These are phyloP conservation scores for Doryteuthis pealeii DNA, from an alignment of 1,140 invertebrate genomes.

Conservation along the genomic window DNA sequence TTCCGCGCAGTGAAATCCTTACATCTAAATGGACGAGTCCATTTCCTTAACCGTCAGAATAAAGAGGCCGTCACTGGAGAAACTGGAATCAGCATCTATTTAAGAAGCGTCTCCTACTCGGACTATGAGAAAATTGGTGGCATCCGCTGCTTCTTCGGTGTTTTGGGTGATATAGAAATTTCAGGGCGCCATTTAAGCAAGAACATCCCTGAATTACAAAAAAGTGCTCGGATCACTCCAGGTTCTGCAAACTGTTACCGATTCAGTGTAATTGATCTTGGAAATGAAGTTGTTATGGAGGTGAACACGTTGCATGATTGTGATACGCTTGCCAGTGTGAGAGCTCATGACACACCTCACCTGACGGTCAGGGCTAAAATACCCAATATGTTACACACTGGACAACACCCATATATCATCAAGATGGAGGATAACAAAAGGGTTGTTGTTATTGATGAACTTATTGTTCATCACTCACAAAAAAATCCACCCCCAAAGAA, in stretches of 20 bases:
- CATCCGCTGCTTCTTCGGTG: constrained; percentile 49
- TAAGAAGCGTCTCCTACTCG: constrained; percentile 40
- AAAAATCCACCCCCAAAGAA: too few relatives aligned
- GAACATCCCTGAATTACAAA: constrained; percentile 26
- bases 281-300: constrained; percentile 34
- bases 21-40: constrained; percentile 41
- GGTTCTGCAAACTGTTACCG: constrained; percentile 45
- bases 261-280: constrained; percentile 43
- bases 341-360: constrained; percentile 26
- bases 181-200: constrained; percentile 33
- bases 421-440: constrained; percentile 49
- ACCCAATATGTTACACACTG: constrained; percentile 13
- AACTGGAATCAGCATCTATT: constrained; percentile 49
- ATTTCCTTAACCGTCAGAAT: constrained; percentile 46
- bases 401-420: constrained; percentile 46
- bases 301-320: constrained; percentile 46
- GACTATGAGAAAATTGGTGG: constrained; percentile 49
- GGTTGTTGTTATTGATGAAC: constrained; percentile 49
- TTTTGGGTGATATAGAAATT: constrained; percentile 44
- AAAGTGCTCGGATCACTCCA: constrained; percentile 41
- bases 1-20: constrained; percentile 36
- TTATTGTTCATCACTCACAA: constrained; percentile 13
- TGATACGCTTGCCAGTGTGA: constrained; percentile 44
- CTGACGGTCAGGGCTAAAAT: constrained; percentile 31
- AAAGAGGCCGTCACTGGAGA: constrained; percentile 28